These are phyloP conservation scores for Sinelater perroti DNA, from an alignment of 2,888 invertebrate genomes.

Conservation along the genomic window DNA sequence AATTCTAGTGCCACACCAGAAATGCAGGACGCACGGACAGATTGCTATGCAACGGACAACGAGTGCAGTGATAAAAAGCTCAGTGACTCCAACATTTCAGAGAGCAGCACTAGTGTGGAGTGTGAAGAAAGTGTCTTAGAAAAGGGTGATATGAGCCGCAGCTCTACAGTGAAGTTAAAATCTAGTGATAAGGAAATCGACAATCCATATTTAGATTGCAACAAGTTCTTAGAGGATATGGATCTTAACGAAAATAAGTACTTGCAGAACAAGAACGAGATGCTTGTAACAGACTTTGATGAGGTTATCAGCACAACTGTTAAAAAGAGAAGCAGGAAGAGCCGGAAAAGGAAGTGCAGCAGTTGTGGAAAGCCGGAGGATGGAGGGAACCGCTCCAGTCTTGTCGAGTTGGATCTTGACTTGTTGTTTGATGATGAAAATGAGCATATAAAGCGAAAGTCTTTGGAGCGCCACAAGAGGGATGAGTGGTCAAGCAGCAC, in stretches of 20 bases:
- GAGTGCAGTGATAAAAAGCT: slow-evolving; percentile 57
- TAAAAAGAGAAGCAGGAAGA: slow-evolving; percentile 48
- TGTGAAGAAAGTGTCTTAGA: slow-evolving; percentile 48
- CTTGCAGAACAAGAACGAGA: slow-evolving; percentile 53
- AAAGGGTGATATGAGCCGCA: slow-evolving; percentile 39
- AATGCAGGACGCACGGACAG: slow-evolving; percentile 60
- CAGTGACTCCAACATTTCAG: slow-evolving; percentile 56
- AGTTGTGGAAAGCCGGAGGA: slow-evolving; percentile 44
- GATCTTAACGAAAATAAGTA: slow-evolving; percentile 57
- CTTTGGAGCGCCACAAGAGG: slow-evolving; percentile 60
- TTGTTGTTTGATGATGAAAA: slow-evolving; percentile 68
- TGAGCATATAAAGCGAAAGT: slow-evolving; percentile 36
- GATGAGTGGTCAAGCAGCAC: slow-evolving; percentile 64
- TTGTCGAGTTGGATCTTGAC: slow-evolving; percentile 67
- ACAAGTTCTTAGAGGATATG: slow-evolving; percentile 54
- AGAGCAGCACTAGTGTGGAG: slow-evolving; percentile 56
- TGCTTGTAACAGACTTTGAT: slow-evolving; percentile 41
- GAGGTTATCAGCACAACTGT: slow-evolving; percentile 42
- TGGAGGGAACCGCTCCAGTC: slow-evolving; percentile 60
- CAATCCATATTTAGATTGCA: slow-evolving; percentile 41
- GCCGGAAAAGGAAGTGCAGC: slow-evolving; percentile 48
- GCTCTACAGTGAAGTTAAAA: slow-evolving; percentile 40
- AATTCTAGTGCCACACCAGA: slow-evolving; percentile 70
- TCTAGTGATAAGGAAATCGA: slow-evolving; percentile 36
- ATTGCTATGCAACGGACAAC: slow-evolving; percentile 56